Evolutionary conservation across 2,888 invertebrate genomes (phyloP), one percentile per base, ranked within the genome.

Genomic region (Caenorhabditis zanzibari): DNA sequence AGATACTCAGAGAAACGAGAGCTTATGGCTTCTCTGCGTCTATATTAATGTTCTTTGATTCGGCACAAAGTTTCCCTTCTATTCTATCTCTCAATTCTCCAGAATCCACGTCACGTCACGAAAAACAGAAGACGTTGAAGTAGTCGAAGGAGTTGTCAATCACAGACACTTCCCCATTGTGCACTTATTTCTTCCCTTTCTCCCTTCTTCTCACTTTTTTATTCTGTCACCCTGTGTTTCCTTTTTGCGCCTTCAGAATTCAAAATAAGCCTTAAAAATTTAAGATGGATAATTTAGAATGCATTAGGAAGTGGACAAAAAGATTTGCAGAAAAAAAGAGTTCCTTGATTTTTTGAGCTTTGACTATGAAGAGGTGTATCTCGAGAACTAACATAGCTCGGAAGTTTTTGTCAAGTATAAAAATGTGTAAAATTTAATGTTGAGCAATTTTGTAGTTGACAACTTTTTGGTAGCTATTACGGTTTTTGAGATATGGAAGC

Each of bases 61-160:
- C 32, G 38, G 38, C 12, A 6, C 38, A 38, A 38, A 38, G 38
- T 38, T 38, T 38, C 38, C 38, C 10, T 38, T 38, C 12, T 32
- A n/a, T 38, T 38, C 12, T 38, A 6, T 12, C 38, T 12, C 2
- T 12, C 38, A 38, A 2, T 12, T 38, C 38, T 38, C 12, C 2
- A 24, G 12, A 24, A 26, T 26, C 9, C 22, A 26, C 26, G 24
- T 26, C 54, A 19, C 58, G 38, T 38, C 38, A 38, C 32, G 32
- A 32, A 32, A 32, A 4, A 12, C 38, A 38, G 38, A 38, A 38
- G 38, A 59, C 59, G 35, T 38, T n/a, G 28, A 22, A 61, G 38
- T 35, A 61, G n/a, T n/a, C n/a, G 61, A 61, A 61, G 63, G 63
- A 63, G 63, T 41, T 63, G 63, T 63, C 63, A 63, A 63, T 63